These are phyloP conservation scores for Pristionchus fissidentatus DNA, from an alignment of 2,888 invertebrate genomes.

Conservation along the genomic window DNA sequence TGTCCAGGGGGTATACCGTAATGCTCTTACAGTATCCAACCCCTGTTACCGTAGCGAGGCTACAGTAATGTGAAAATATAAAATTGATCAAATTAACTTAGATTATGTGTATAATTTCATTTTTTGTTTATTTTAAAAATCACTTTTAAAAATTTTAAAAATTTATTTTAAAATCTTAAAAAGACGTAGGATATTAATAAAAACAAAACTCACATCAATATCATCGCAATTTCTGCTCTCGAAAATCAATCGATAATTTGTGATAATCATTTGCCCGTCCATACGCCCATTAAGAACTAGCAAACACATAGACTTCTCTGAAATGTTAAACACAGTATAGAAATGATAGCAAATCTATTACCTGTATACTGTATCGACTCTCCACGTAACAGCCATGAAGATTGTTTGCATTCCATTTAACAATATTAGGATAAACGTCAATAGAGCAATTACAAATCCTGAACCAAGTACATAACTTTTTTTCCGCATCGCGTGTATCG, in stretches of 20 bases:
- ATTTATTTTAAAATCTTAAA: too few relatives aligned
- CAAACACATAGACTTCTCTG: conserved; percentile 21
- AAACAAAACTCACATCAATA: neutral
- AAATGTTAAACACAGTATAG: neutral
- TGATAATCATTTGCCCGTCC: conserved; percentile 10
- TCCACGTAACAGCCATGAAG: conserved; percentile 32
- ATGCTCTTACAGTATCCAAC: neutral
- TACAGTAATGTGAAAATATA: too few relatives aligned
- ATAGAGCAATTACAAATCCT: too few relatives aligned
- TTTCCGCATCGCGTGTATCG: too few relatives aligned
- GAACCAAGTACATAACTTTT: too few relatives aligned
- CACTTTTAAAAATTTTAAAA: too few relatives aligned
- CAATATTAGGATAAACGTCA: too few relatives aligned
- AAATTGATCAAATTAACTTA: too few relatives aligned
- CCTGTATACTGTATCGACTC: conserved; percentile 24
- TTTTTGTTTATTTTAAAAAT: too few relatives aligned
- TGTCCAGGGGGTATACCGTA: neutral
- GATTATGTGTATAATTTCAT: too few relatives aligned
- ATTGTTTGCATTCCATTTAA: too few relatives aligned
- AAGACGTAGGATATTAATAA: too few relatives aligned
- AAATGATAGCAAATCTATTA: neutral
- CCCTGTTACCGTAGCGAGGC: neutral
- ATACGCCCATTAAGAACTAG: conserved; percentile 2
- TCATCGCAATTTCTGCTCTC: neutral
- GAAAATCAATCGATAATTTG: conserved; percentile 10